These are phyloP conservation scores for Coracias cyanogaster DNA, from an alignment of 2,797 vertebrate genomes.

Conservation along the genomic window DNA sequence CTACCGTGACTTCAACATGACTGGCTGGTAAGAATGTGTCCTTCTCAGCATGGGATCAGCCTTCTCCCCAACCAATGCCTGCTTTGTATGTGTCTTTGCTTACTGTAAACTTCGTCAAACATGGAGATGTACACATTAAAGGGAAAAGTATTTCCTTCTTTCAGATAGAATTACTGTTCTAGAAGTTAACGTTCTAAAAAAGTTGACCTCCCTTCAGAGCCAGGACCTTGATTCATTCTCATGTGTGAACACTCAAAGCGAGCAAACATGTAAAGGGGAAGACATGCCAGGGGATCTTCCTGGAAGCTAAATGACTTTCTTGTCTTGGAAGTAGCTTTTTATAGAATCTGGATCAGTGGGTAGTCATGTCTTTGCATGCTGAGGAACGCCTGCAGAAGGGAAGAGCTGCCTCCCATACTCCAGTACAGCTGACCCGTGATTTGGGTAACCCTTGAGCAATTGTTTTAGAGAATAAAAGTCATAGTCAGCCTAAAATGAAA, in stretches of 20 bases:
- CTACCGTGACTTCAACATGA: slow-evolving; percentile 98
- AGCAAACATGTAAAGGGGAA: not conserved
- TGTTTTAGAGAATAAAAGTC: not conserved
- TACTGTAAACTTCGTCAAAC: not conserved
- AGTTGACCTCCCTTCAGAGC: not conserved
- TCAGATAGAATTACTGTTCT: not conserved
- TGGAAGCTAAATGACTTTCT: not conserved
- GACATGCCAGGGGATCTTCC: not conserved
- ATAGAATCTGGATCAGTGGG: not conserved
- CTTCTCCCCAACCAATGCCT: not conserved
- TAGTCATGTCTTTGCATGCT: not conserved
- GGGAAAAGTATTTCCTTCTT: not conserved
- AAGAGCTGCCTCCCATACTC: not conserved
- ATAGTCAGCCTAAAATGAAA: not conserved
- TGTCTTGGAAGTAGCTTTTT: not conserved
- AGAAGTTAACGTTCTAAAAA: not conserved
- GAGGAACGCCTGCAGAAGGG: not conserved
- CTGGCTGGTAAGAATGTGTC: slow-evolving; percentile 89
- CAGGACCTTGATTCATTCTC: not conserved
- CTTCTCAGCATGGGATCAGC: not conserved
- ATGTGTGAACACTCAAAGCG: not conserved
- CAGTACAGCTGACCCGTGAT: not conserved
- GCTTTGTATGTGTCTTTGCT: not conserved
- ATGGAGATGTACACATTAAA: not conserved
- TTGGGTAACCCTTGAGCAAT: not conserved